Evolutionary conservation across 1,140 invertebrate species (phyloP), one percentile per base, ranked within the genome.

Genomic region (Dinoponera quadriceps): DNA sequence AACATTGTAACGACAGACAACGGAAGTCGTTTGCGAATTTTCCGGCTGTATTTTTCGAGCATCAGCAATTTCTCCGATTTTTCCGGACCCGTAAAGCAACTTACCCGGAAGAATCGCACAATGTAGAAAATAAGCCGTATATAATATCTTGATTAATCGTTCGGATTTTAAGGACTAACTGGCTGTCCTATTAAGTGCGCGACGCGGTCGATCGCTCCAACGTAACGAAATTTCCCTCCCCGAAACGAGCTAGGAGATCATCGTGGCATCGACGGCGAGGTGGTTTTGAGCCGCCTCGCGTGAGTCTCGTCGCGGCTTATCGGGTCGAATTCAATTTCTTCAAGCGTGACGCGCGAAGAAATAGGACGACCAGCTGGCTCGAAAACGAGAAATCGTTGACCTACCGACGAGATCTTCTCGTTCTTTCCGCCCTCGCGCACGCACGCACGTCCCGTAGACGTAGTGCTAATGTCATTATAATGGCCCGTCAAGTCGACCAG

Each of bases 391-490:
- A 82, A 49, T 82, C 69, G 62, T 49, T 27, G 25, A 57, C 44
- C 57, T 13, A 77, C 20, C 38, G 38, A 44, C 11, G 38, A 48
- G 63, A 63, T 27, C 65, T 55, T 22, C 74, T 18, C 73, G 25
- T 63, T 33, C 44, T n/a, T 25, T 44, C 51, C 16, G 38, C 38
- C 38, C 38, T 44, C 38, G 38, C 38, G 49, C 48, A 20, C 22
- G 48, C 69, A 4, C 66, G 44, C 54, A 59, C 60, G 25, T 29
- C 44, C 84, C 49, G 69, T 60, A 82, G 75, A 85, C 69, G 83
- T 78, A 73, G 83, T 85, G 86, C 86, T 88, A 88, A 88, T 88
- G 86, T 78, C 86, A 85, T 88, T 88, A 88, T 88, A 88, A 88
- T 88, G 86, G 86, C 86, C 86, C 83, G 86, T 87, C 86, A 81